Evolutionary conservation across 37 sponge, comb jelly and placozoan genomes (phyloP).

Genomic region (Tethya wilhelma): DNA sequence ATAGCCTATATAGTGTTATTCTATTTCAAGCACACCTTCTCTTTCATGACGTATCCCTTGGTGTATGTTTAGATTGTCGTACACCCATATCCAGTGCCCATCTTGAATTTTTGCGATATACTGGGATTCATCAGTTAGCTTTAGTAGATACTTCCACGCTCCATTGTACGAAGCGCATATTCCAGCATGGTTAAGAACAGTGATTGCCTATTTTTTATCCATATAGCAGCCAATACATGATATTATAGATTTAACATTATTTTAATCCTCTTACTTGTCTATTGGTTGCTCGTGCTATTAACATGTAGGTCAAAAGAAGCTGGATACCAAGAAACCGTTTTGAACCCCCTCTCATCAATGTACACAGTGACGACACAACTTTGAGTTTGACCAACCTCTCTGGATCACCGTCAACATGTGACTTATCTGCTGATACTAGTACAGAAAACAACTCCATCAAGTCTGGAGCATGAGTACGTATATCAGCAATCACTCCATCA

Average conservation of each 20-base stretch:
- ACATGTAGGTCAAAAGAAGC: slow-evolving; percentile 25
- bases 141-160: slow-evolving; percentile 4
- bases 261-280: neutral
- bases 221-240: no score
- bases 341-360: slow-evolving; percentile 7
- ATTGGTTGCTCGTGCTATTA: slow-evolving; percentile 33
- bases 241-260: neutral
- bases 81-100: slow-evolving; percentile 28
- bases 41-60: slow-evolving; percentile 10
- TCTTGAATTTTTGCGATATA: neutral
- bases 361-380: neutral
- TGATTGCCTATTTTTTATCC: neutral
- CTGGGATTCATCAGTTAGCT: slow-evolving; percentile 1
- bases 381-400: neutral
- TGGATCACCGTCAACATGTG: neutral
- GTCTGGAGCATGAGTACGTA: slow-evolving; percentile 6
- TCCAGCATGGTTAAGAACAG: slow-evolving; percentile 24
- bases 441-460: neutral
- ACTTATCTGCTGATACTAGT: neutral
- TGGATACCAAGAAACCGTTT: slow-evolving; percentile 10
- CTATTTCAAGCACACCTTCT: slow-evolving; percentile 2
- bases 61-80: slow-evolving; percentile 14
- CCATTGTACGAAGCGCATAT: neutral
- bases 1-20: neutral
- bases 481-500: neutral